These are phyloP conservation scores for Galerucella pusilla DNA, from an alignment of 2,888 invertebrate species.

Conservation along the genomic window DNA sequence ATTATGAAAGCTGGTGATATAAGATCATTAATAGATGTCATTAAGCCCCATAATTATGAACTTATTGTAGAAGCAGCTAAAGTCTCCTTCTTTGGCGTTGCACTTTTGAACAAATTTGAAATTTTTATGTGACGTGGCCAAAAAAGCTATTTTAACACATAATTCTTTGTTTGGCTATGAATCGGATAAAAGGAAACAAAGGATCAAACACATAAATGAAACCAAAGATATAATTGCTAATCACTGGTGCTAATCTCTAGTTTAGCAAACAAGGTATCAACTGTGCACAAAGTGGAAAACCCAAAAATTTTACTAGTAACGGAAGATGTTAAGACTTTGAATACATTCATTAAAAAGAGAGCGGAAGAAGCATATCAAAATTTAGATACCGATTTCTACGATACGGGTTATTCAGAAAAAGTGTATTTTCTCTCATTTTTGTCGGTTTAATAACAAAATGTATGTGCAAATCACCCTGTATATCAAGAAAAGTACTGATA, in stretches of 20 bases:
- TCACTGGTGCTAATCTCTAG: slow-evolving; percentile 23
- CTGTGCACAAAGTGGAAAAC: slow-evolving; percentile 3
- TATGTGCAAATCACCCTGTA: too few species aligned
- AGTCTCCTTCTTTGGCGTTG: too few species aligned
- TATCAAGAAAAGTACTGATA: too few species aligned
- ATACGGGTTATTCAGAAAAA: too few species aligned
- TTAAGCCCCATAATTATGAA: slow-evolving; percentile 7
- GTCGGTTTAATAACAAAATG: too few species aligned
- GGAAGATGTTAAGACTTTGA: slow-evolving; percentile 17
- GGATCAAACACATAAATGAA: background rate
- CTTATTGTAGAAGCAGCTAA: slow-evolving; percentile 9
- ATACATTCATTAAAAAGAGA: slow-evolving; percentile 15
- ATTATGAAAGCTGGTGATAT: slow-evolving; percentile 7
- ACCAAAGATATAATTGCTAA: slow-evolving; percentile 11
- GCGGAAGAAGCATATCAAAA: slow-evolving; percentile 27
- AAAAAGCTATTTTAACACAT: background rate
- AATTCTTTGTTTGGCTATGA: slow-evolving; percentile 2
- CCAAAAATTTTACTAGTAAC: slow-evolving; percentile 25
- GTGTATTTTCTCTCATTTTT: too few species aligned
- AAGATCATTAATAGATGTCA: background rate
- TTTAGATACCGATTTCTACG: background rate
- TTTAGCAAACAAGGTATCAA: slow-evolving; percentile 13
- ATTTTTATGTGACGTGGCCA: too few species aligned
- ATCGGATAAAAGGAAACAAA: slow-evolving; percentile 5
- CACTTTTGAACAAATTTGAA: too few species aligned